phyloP scores from a whole-genome alignment of 2,888 invertebrate genomes.

The Chloroclysta siterata region DNA sequence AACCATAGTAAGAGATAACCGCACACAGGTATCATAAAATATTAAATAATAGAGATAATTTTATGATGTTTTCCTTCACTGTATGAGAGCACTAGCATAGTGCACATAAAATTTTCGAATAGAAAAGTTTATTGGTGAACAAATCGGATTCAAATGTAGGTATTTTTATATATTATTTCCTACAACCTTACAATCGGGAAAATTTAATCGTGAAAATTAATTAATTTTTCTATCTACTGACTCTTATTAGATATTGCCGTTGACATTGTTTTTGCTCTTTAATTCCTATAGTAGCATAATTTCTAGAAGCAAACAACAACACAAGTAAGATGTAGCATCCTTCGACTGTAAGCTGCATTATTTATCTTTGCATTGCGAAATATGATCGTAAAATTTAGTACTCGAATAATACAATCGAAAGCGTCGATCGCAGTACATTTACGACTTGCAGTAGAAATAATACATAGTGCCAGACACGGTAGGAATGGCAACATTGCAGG shows the following conservation, averaged over 20 bases:
- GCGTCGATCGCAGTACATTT: slow-evolving; percentile 33
- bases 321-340: slow-evolving; percentile 5
- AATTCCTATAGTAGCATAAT: not conserved
- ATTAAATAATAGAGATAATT: too few relatives aligned
- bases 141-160: too few relatives aligned
- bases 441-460: slow-evolving; percentile 31
- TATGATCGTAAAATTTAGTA: slow-evolving; percentile 31
- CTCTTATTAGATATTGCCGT: not conserved
- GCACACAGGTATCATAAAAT: too few relatives aligned
- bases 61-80: too few relatives aligned
- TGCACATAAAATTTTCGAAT: too few relatives aligned
- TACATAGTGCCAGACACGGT: not conserved
- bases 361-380: slow-evolving; percentile 24
- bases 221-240: not conserved
- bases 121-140: too few relatives aligned
- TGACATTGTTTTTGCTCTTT: not conserved
- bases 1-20: too few relatives aligned
- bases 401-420: slow-evolving; percentile 37
- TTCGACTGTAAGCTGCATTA: slow-evolving; percentile 15
- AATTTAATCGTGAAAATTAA: too few relatives aligned
- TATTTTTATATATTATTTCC: too few relatives aligned
- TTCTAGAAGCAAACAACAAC: not conserved
- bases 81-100: too few relatives aligned
- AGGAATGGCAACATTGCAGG: slow-evolving; percentile 25
- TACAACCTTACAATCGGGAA: too few relatives aligned